A percentile compares a stretch with the other conserved stretches of the same genome.
These are phyloP conservation scores for Benthosema pterotum DNA, from an alignment of 2,797 vertebrate species.

Conservation along the genomic window DNA sequence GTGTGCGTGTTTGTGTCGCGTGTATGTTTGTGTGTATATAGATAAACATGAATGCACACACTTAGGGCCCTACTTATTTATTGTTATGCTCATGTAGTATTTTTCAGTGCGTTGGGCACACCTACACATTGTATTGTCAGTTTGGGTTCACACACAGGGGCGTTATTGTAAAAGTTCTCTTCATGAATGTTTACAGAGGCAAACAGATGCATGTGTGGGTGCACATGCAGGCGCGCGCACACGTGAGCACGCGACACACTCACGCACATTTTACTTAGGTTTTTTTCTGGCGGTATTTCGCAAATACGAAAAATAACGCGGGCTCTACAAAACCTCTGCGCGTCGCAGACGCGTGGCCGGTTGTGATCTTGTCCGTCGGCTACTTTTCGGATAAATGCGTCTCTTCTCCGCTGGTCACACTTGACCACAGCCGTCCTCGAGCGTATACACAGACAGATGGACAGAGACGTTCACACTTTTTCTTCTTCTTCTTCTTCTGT, in stretches of 20 bases:
- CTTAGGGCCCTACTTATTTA: too few species aligned
- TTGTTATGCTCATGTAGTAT: too few species aligned
- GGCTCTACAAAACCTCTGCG: too few species aligned
- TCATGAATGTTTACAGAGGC: not conserved
- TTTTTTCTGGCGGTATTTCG: too few species aligned
- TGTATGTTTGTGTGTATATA: not conserved
- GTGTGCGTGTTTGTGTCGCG: conserved; percentile 18
- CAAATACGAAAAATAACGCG: too few species aligned
- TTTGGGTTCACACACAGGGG: not conserved
- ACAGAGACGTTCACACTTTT: conserved; percentile 50
- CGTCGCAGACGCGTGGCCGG: too few species aligned
- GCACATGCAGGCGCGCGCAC: not conserved
- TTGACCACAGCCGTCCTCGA: conserved; percentile 52
- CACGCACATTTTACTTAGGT: not conserved
- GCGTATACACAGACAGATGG: conserved; percentile 25
- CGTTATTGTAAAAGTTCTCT: too few species aligned
- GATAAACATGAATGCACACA: too few species aligned
- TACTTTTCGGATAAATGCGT: too few species aligned
- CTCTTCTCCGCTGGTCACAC: conserved; percentile 30
- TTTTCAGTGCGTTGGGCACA: not conserved
- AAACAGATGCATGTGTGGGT: not conserved
- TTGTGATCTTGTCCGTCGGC: too few species aligned
- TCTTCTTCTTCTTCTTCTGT: too few species aligned
- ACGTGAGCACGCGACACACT: conserved; percentile 1
- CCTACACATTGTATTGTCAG: not conserved